Evolutionary conservation across 2,888 invertebrate genomes (phyloP).

Genomic region (Amblyteles armatorius): DNA sequence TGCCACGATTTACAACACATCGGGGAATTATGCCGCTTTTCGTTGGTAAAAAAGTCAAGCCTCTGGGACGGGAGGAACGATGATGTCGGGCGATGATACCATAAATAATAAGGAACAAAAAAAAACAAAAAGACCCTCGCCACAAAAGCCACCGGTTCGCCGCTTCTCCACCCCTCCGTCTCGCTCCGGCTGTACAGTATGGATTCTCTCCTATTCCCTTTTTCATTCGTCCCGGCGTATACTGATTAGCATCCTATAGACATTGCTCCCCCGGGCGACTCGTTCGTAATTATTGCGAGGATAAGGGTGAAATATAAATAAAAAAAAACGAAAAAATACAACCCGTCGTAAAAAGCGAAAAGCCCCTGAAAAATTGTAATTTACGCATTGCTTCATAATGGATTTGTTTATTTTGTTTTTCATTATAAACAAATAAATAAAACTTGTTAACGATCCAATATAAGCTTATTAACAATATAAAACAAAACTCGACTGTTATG

Average conservation of each 20-base stretch:
- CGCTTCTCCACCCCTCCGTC: conserved; percentile 8
- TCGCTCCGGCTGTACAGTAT: conserved; percentile 25
- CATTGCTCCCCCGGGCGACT: conserved; percentile 63
- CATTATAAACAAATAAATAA: no score
- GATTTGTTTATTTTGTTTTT: no score
- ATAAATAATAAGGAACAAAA: conserved; percentile 72
- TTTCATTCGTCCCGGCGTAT: conserved; percentile 56
- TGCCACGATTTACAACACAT: conserved; percentile 63
- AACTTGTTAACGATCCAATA: no score
- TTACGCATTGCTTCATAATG: no score
- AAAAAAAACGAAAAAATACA: conserved; percentile 27
- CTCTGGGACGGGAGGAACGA: conserved; percentile 55
- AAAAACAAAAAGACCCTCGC: conserved; percentile 26
- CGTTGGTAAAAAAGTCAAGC: conserved; percentile 36
- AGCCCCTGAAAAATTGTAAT: background rate
- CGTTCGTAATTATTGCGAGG: conserved; percentile 71
- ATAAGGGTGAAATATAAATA: conserved; percentile 53
- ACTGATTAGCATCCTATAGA: conserved; percentile 72
- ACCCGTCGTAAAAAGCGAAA: conserved; percentile 22
- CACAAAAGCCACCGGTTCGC: conserved; percentile 52
- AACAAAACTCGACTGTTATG: no score
- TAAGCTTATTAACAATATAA: no score
- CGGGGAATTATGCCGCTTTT: conserved; percentile 69
- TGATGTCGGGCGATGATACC: conserved; percentile 72
- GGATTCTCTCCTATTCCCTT: conserved; percentile 46